These are phyloP conservation scores for Porites rus DNA, from an alignment of 92 coral and sea anemone species.

Conservation along the genomic window DNA sequence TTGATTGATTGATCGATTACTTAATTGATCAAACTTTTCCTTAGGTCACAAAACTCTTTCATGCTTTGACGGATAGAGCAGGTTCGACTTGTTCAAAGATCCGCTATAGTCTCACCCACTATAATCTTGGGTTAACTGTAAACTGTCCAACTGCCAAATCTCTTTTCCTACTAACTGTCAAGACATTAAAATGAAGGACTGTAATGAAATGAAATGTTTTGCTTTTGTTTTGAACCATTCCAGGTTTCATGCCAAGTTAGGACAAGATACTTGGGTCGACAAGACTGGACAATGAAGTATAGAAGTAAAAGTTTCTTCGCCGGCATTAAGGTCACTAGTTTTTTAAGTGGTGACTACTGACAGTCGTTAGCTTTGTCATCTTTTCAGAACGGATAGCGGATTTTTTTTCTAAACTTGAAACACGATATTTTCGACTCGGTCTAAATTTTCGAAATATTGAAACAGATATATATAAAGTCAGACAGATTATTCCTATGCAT, in stretches of 20 bases:
- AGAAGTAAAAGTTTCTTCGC: constrained; percentile 70
- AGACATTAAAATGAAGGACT: too few relatives aligned
- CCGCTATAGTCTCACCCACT: too few relatives aligned
- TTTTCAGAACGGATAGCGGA: not conserved
- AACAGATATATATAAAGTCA: too few relatives aligned
- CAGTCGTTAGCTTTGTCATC: not conserved
- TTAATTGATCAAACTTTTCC: not conserved
- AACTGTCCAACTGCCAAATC: too few relatives aligned
- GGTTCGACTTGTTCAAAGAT: too few relatives aligned
- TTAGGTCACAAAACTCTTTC: not conserved
- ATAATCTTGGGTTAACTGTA: too few relatives aligned
- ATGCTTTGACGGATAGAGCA: too few relatives aligned
- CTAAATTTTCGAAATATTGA: too few relatives aligned
- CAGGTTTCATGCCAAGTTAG: constrained; percentile 38
- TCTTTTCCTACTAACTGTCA: too few relatives aligned
- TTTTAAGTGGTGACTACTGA: not conserved
- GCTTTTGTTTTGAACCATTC: not conserved
- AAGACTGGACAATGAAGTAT: constrained; percentile 84
- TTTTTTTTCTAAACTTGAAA: too few relatives aligned
- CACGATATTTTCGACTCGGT: too few relatives aligned
- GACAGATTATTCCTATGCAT: too few relatives aligned
- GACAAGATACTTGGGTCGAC: constrained; percentile 73
- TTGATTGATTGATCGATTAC: not conserved
- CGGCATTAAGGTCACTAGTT: constrained; percentile 73
- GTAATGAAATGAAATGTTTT: not conserved